Evolutionary conservation across 2,888 invertebrate species (phyloP).

Genomic region (Agapetus fuscipes): DNA sequence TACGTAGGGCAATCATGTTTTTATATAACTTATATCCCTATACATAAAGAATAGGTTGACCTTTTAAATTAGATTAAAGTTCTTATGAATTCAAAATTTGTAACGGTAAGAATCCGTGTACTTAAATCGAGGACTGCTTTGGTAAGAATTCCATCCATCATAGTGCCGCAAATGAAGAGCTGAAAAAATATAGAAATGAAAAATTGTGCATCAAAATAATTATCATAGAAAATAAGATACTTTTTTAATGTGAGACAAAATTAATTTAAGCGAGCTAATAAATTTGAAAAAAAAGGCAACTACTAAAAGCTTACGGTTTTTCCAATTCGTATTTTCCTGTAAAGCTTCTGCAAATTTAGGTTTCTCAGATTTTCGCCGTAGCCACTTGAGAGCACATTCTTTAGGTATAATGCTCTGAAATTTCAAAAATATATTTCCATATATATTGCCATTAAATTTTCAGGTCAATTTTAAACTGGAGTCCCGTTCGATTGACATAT

Average conservation of each 20-base stretch:
- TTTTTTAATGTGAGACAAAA: too few relatives aligned
- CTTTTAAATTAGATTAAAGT: background rate
- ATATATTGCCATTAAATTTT: background rate
- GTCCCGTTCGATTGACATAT: too few relatives aligned
- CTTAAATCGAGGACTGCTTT: background rate
- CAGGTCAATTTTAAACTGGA: too few relatives aligned
- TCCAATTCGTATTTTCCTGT: background rate
- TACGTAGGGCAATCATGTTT: too few relatives aligned
- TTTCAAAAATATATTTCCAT: background rate
- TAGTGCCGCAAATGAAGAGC: conserved; percentile 8
- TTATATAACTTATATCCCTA: too few relatives aligned
- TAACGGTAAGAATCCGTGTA: background rate
- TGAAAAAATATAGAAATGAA: too few relatives aligned
- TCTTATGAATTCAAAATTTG: background rate
- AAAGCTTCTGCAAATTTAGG: background rate
- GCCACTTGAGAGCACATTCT: conserved; percentile 1
- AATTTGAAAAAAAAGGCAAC: too few relatives aligned
- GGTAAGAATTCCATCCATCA: conserved; percentile 8
- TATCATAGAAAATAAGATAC: too few relatives aligned
- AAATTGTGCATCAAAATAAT: too few relatives aligned
- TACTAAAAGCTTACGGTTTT: too few relatives aligned
- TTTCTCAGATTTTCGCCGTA: conserved; percentile 1
- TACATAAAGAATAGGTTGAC: background rate
- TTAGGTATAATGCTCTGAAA: conserved; percentile 6
- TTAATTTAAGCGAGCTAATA: too few relatives aligned